phyloP scores from a whole-genome alignment of 2,113 vertebrate species.

The Gobius niger region DNA sequence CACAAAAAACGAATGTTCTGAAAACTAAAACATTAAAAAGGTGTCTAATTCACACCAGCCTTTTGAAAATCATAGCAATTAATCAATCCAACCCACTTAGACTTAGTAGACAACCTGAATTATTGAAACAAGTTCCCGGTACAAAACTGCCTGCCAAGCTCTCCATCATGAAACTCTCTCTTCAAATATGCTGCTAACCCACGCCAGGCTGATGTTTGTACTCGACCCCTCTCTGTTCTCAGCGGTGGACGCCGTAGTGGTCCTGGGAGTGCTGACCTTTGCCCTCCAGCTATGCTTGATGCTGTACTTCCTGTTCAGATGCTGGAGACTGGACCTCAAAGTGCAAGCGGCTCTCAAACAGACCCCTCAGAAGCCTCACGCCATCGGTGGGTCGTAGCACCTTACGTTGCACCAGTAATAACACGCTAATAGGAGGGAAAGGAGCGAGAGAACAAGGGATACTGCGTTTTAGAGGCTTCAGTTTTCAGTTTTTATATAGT shows the following conservation, averaged over 20 bases:
- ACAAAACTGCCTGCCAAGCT: background rate
- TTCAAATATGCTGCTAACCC: background rate
- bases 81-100: too few species aligned
- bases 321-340: slow-evolving; percentile 49
- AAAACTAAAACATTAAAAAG: too few species aligned
- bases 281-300: slow-evolving; percentile 67
- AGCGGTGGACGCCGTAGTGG: slow-evolving; percentile 44
- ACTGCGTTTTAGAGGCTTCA: too few species aligned
- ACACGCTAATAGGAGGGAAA: too few species aligned
- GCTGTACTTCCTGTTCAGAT: slow-evolving; percentile 61
- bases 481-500: too few species aligned
- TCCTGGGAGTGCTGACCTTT: slow-evolving; percentile 65
- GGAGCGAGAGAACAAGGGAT: too few species aligned
- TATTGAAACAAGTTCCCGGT: too few species aligned
- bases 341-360: slow-evolving; percentile 35
- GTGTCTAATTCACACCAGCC: too few species aligned
- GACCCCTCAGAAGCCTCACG: slow-evolving; percentile 10
- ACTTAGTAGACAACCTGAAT: too few species aligned
- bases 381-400: slow-evolving; percentile 28
- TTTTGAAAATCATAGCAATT: too few species aligned
- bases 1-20: too few species aligned
- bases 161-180: background rate
- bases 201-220: background rate
- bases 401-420: too few species aligned
- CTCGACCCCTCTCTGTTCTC: slow-evolving; percentile 1